Conservation (phyloP, 2,888 invertebrate genomes). For the Anoplius nigerrimus region DNA sequence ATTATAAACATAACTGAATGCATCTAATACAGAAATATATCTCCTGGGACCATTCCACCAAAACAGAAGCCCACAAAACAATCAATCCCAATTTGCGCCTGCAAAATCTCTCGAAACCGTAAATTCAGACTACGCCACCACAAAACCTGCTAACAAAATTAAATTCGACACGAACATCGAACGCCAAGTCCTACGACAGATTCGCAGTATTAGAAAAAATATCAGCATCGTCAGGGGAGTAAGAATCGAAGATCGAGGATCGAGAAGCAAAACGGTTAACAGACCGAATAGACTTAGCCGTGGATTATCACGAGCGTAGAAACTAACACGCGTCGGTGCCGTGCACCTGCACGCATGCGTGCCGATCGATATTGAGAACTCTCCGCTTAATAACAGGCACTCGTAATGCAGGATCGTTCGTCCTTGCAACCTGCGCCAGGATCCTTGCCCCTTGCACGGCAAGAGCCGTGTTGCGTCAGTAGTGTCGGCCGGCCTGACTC, state of each 20-base stretch:
- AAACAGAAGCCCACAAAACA: no score
- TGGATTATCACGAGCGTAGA: slow-evolving; percentile 6
- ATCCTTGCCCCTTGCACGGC: slow-evolving; percentile 70
- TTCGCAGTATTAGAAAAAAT: no score
- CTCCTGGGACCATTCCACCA: no score
- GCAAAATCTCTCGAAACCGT: no score
- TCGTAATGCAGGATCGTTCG: slow-evolving; percentile 65
- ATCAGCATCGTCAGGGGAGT: no score
- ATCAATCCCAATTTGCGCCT: no score
- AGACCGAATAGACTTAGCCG: slow-evolving; percentile 3
- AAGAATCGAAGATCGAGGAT: slow-evolving; percentile 7
- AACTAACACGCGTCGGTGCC: slow-evolving; percentile 22
- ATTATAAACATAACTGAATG: no score
- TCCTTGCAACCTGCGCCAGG: slow-evolving; percentile 69
- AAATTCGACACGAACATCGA: no score
- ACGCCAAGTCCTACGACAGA: no score
- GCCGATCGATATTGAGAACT: slow-evolving; percentile 61
- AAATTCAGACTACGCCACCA: no score
- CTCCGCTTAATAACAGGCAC: slow-evolving; percentile 59
- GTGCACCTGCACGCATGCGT: slow-evolving; percentile 11
- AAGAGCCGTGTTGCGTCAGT: slow-evolving; percentile 50
- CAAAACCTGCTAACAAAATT: no score
- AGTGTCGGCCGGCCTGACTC: slow-evolving; percentile 15
- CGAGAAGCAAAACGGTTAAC: slow-evolving; percentile 6
- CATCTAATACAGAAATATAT: no score